Percentiles rank a stretch among this genome's conserved stretches.
These are phyloP conservation scores for Psittacula cyanocephala DNA, from an alignment of 2,113 vertebrate species.

Conservation along the genomic window DNA sequence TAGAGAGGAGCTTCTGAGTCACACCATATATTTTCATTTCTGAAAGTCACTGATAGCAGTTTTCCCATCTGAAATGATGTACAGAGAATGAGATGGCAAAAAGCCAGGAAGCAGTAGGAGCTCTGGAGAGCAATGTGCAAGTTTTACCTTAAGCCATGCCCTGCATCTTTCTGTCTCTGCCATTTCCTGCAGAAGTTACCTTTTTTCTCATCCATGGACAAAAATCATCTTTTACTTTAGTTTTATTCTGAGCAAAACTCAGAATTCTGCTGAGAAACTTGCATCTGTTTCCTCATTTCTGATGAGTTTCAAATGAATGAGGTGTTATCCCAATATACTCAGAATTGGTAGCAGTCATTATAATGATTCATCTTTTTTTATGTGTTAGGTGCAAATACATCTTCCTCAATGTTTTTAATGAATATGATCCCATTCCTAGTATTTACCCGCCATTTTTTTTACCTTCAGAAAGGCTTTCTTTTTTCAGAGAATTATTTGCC, in stretches of 20 bases:
- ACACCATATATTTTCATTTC: constrained; percentile 39
- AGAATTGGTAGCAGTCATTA: not conserved
- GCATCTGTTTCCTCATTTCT: not conserved
- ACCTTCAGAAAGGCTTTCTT: not conserved
- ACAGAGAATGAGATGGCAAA: not conserved
- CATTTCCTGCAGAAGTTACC: not conserved
- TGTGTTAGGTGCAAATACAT: not conserved
- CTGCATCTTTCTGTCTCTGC: not conserved
- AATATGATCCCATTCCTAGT: not conserved
- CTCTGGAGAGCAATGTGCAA: not conserved
- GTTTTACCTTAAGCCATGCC: not conserved
- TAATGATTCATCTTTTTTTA: not conserved
- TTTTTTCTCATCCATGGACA: not conserved
- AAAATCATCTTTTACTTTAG: not conserved
- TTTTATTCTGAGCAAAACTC: not conserved
- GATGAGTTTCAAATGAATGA: not conserved
- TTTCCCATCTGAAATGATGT: constrained; percentile 42
- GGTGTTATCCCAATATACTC: not conserved
- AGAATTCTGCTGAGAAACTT: not conserved
- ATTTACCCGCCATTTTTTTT: not conserved
- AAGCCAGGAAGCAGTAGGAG: constrained; percentile 3
- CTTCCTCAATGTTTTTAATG: not conserved
- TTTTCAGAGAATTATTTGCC: not conserved
- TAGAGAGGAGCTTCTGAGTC: constrained; percentile 7
- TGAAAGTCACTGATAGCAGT: constrained; percentile 36